A percentile compares a stretch with the other conserved stretches of the same genome.
Conservation (phyloP, 2,888 invertebrate genomes). For the Dynastes hyllus region DNA sequence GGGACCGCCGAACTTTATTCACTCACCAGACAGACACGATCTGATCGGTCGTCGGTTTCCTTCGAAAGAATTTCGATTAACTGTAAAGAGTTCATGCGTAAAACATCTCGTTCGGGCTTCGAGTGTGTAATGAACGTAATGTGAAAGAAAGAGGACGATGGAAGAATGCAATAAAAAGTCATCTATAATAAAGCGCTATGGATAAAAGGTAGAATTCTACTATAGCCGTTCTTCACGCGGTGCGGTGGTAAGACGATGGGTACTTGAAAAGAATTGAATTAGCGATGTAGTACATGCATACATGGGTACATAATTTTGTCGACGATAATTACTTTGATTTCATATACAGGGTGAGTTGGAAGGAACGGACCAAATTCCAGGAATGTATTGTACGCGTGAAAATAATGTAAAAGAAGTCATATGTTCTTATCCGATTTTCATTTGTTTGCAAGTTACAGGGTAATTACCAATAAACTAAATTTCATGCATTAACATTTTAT, state of each 20-base stretch:
- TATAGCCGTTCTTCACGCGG: background rate
- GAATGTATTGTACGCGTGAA: too few species aligned
- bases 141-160: constrained; percentile 15
- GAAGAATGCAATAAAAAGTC: constrained; percentile 22
- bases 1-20: constrained; percentile 35
- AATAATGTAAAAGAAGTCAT: too few species aligned
- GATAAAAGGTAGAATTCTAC: constrained; percentile 15
- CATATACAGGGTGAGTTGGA: too few species aligned
- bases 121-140: constrained; percentile 33
- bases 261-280: constrained; percentile 8
- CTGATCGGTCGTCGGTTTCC: constrained; percentile 33
- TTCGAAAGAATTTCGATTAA: constrained; percentile 49
- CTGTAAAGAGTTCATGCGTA: constrained; percentile 48
- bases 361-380: too few species aligned
- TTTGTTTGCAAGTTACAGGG: too few species aligned
- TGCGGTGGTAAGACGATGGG: background rate
- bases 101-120: constrained; percentile 34
- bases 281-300: background rate
- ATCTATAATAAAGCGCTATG: background rate
- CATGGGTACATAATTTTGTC: background rate
- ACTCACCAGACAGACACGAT: constrained; percentile 42
- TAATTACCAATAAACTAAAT: too few species aligned
- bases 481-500: too few species aligned
- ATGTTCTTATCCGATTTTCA: too few species aligned
- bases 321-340: background rate